Evolutionary conservation across 1,140 invertebrate genomes (phyloP).

Genomic region (Papilio helenus): DNA sequence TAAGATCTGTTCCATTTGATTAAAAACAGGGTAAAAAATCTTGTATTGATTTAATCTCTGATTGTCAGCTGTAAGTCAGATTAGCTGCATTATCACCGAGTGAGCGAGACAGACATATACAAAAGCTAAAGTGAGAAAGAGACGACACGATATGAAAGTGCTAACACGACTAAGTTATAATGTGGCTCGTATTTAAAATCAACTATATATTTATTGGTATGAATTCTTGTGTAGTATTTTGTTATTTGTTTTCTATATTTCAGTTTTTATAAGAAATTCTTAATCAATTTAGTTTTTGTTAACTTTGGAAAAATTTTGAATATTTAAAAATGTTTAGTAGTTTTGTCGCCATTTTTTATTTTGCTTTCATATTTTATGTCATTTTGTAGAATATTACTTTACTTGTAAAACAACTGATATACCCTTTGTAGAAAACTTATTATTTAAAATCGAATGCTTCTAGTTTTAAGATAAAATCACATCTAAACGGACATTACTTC

Average conservation of each 20-base stretch:
- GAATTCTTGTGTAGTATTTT: background rate
- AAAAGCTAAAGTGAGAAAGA: background rate
- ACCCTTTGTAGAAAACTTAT: background rate
- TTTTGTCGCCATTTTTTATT: too few species aligned
- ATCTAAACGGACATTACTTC: background rate
- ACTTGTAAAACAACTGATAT: background rate
- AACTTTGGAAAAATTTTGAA: too few species aligned
- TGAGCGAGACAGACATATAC: background rate
- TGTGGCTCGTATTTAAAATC: slow-evolving; percentile 46
- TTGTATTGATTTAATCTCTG: background rate
- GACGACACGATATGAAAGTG: background rate
- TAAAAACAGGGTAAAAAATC: background rate
- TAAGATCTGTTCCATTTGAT: background rate
- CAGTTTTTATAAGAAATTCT: background rate
- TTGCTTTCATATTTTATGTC: background rate
- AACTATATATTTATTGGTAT: background rate
- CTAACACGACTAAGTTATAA: background rate
- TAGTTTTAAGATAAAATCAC: slow-evolving; percentile 6
- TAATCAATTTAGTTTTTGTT: background rate
- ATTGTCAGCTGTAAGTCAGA: background rate
- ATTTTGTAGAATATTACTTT: background rate
- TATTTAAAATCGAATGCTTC: background rate
- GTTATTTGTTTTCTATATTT: background rate
- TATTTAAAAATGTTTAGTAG: too few species aligned
- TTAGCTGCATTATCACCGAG: background rate